A percentile compares a stretch with the other conserved stretches of the same genome.
phyloP scores from a whole-genome alignment of 1,140 invertebrate species.

The Stratiolaelaps scimitus region DNA sequence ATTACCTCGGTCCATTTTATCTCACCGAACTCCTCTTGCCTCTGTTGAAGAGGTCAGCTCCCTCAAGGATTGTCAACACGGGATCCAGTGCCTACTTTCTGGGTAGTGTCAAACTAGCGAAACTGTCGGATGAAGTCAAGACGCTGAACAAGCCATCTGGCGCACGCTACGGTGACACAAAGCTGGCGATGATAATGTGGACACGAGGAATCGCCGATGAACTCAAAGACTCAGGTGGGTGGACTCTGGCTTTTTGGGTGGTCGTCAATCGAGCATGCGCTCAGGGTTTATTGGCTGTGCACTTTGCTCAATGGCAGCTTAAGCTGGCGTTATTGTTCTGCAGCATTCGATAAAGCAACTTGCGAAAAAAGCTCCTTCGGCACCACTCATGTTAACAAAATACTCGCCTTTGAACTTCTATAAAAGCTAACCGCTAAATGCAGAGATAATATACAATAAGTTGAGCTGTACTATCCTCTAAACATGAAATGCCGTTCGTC shows the following conservation, averaged over 20 bases:
- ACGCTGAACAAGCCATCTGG: background rate
- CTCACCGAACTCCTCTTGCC: constrained; percentile 34
- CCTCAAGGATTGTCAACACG: constrained; percentile 58
- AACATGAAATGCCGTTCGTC: no score
- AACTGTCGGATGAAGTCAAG: background rate
- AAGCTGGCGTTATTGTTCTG: no score
- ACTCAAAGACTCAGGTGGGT: constrained; percentile 55
- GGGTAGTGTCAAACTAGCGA: background rate
- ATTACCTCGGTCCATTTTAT: constrained; percentile 37
- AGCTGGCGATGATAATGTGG: constrained; percentile 79
- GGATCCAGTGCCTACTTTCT: constrained; percentile 53
- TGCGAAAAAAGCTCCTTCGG: no score
- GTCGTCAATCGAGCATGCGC: no score
- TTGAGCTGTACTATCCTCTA: no score
- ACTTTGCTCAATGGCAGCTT: no score
- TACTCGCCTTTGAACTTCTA: no score
- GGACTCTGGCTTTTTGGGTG: background rate
- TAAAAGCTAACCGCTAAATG: no score
- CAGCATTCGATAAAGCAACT: no score
- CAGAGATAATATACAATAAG: no score
- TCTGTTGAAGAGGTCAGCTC: constrained; percentile 43
- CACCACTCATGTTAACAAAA: no score
- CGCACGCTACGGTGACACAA: constrained; percentile 61
- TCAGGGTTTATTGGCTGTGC: no score
- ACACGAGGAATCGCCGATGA: constrained; percentile 62